Conservation (phyloP, 2,888 invertebrate species). For the Tupiocoris notatus region DNA sequence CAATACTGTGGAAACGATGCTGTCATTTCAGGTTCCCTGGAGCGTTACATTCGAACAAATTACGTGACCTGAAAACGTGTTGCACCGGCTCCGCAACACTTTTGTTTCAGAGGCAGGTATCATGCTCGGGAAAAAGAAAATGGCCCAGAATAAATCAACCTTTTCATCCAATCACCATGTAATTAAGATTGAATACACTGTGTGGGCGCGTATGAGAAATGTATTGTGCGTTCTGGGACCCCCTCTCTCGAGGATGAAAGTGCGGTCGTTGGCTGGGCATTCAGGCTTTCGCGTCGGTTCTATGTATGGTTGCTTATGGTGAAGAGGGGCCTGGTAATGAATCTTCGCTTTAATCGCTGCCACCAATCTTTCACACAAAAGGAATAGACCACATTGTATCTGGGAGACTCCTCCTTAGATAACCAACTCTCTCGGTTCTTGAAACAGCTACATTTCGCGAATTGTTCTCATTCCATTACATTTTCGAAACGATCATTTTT, state of each 20-base stretch:
- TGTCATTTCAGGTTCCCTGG: no score
- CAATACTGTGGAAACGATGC: no score
- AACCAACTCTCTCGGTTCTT: conserved; percentile 9
- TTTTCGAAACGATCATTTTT: no score
- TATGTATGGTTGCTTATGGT: not conserved
- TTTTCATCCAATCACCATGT: conserved; percentile 36
- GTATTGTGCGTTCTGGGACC: conserved; percentile 22
- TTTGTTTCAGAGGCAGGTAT: no score
- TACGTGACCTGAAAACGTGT: no score
- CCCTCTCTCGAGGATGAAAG: not conserved
- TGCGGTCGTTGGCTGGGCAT: not conserved
- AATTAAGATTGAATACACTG: conserved; percentile 38
- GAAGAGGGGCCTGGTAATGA: conserved; percentile 18
- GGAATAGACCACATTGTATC: conserved; percentile 26
- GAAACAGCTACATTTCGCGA: not conserved
- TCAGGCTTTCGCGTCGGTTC: not conserved
- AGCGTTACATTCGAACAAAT: no score
- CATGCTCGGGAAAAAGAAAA: no score
- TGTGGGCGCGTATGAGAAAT: conserved; percentile 19
- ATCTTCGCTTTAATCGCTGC: conserved; percentile 32
- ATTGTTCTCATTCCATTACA: no score
- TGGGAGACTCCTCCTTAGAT: conserved; percentile 29
- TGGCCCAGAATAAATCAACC: conserved; percentile 13
- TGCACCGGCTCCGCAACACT: no score
- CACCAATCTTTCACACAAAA: conserved; percentile 38